Conservation (phyloP, 1,140 invertebrate species). For the Neodiprion virginianus region DNA sequence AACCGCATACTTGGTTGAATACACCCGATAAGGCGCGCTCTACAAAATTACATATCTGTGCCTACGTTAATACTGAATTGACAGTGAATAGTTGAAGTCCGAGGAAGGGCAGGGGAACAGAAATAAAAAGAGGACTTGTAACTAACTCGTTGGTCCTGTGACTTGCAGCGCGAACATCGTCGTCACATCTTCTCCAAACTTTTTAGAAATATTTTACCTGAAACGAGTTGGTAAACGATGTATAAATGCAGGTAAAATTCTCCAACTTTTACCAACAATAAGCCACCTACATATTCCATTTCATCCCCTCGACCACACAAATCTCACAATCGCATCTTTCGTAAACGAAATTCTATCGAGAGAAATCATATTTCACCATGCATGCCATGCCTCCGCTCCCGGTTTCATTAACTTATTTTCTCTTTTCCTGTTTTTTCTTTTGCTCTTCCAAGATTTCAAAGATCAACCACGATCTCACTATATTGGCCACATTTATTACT, state of each 20-base stretch:
- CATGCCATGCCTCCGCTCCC: neutral
- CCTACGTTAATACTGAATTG: too few relatives aligned
- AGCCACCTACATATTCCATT: too few relatives aligned
- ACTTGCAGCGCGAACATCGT: neutral
- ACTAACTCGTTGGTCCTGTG: neutral
- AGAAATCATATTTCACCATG: neutral
- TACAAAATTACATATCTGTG: too few relatives aligned
- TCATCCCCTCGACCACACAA: neutral
- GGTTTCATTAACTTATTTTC: neutral
- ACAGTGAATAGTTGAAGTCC: too few relatives aligned
- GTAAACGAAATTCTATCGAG: slow-evolving; percentile 1
- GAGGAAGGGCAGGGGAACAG: too few relatives aligned
- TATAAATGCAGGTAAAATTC: too few relatives aligned
- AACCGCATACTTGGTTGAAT: too few relatives aligned
- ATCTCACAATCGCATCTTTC: neutral
- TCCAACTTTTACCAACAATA: too few relatives aligned
- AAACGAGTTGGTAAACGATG: too few relatives aligned
- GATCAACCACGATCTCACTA: slow-evolving; percentile 37
- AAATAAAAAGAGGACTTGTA: too few relatives aligned
- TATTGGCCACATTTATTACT: slow-evolving; percentile 46
- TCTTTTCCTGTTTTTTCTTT: neutral
- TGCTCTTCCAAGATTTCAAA: slow-evolving; percentile 34
- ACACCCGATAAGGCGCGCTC: too few relatives aligned
- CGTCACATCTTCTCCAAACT: neutral
- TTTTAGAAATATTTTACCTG: too few relatives aligned